Evolutionary conservation across 2,888 invertebrate species (phyloP).

Genomic region (Drosophila paramelanica): DNA sequence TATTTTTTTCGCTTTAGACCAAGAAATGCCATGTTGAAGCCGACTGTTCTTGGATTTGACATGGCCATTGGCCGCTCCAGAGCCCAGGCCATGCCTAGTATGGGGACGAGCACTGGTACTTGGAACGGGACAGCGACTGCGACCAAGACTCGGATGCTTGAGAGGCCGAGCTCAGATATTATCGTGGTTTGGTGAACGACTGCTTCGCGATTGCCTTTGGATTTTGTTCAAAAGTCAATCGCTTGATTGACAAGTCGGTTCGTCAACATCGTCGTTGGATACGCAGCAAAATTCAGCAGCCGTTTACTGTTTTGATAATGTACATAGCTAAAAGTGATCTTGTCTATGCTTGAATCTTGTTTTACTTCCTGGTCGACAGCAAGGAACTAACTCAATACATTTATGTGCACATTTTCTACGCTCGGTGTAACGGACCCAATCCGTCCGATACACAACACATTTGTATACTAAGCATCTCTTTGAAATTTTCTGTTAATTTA

Average conservation of each 20-base stretch:
- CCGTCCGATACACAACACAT: slow-evolving; percentile 50
- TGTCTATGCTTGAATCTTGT: slow-evolving; percentile 58
- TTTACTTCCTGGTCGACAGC: slow-evolving; percentile 66
- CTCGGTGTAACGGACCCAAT: slow-evolving; percentile 56
- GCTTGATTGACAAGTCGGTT: slow-evolving; percentile 82
- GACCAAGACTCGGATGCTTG: slow-evolving; percentile 25
- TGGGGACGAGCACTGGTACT: slow-evolving; percentile 6
- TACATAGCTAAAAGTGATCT: slow-evolving; percentile 47
- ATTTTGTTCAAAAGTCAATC: slow-evolving; percentile 79
- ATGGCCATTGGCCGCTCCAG: slow-evolving; percentile 34
- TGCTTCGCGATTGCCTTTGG: slow-evolving; percentile 73
- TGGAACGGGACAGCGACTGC: slow-evolving; percentile 8
- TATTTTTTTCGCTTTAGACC: slow-evolving; percentile 71
- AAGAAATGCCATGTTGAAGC: slow-evolving; percentile 66
- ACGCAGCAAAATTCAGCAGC: slow-evolving; percentile 48
- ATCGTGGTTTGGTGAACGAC: slow-evolving; percentile 59
- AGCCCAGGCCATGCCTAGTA: slow-evolving; percentile 37
- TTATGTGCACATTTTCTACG: slow-evolving; percentile 7
- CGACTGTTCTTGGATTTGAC: slow-evolving; percentile 51
- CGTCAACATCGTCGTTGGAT: slow-evolving; percentile 47
- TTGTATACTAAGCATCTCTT: slow-evolving; percentile 49
- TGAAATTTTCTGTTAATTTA: slow-evolving; percentile 4
- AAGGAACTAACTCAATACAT: not conserved
- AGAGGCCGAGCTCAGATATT: slow-evolving; percentile 67
- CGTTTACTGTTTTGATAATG: slow-evolving; percentile 66